phyloP scores from a whole-genome alignment of 2,113 vertebrate genomes.

The Archocentrus centrarchus region DNA sequence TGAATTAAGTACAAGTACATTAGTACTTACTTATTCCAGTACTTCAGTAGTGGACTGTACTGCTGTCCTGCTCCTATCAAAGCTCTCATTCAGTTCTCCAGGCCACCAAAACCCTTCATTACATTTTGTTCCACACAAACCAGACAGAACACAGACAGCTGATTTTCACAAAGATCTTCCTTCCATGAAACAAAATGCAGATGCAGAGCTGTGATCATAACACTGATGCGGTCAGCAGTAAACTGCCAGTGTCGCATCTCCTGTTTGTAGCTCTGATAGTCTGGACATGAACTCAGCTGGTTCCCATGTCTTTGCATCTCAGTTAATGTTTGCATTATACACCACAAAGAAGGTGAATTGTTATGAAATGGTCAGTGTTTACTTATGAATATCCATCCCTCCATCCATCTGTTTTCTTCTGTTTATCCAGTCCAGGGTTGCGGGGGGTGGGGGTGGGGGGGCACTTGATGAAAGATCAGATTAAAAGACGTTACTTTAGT shows the following conservation, averaged over 20 bases:
- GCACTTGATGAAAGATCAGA: not conserved
- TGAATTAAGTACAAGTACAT: not conserved
- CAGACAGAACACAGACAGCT: not conserved
- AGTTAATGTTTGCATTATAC: fast-evolving
- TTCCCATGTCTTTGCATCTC: not conserved
- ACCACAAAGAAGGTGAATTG: not conserved
- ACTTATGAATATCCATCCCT: no score
- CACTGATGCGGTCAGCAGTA: fast-evolving
- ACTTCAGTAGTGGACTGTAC: not conserved
- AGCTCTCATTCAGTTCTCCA: not conserved
- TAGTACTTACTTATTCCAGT: not conserved
- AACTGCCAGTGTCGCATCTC: not conserved
- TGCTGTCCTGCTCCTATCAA: no score
- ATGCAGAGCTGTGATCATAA: not conserved
- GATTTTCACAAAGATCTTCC: not conserved
- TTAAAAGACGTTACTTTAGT: fast-evolving
- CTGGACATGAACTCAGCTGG: not conserved
- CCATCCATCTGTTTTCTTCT: no score
- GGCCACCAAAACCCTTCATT: no score
- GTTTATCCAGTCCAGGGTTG: no score
- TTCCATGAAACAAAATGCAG: not conserved
- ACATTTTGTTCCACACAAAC: not conserved
- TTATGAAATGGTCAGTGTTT: not conserved
- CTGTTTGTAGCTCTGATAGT: not conserved
- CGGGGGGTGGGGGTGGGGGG: not conserved